Conservation (phyloP, 35 echinoderm and acorn worm species). For the Strongylocentrotus purpuratus region DNA sequence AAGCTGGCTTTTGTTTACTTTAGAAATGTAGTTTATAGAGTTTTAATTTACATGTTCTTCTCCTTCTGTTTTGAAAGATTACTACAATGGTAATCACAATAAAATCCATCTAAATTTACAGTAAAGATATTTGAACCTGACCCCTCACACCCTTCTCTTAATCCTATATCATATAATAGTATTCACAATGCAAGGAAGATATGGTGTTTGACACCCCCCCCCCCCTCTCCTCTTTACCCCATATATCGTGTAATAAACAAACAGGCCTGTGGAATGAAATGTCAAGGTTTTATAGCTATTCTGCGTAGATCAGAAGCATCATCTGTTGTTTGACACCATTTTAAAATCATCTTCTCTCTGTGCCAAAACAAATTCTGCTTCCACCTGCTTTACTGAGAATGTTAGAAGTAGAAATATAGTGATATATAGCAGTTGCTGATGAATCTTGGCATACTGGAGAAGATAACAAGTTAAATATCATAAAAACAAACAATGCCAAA, state of each 20-base stretch:
- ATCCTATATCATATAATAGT: too few relatives aligned
- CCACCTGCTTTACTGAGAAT: background rate
- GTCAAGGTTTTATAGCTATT: background rate
- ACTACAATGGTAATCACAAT: too few relatives aligned
- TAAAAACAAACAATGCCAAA: background rate
- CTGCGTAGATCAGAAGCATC: background rate
- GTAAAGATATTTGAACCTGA: background rate
- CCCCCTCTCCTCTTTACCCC: background rate
- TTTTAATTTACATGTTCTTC: too few relatives aligned
- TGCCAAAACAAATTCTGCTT: background rate
- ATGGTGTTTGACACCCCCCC: background rate
- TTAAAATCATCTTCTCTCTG: background rate
- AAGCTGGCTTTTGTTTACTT: too few relatives aligned
- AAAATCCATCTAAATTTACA: too few relatives aligned
- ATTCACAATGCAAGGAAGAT: too few relatives aligned
- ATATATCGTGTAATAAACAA: background rate
- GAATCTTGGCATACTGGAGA: background rate
- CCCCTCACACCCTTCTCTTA: too few relatives aligned
- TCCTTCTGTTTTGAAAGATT: too few relatives aligned
- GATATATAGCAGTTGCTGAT: background rate
- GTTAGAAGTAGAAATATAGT: background rate
- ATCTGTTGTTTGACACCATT: constrained; percentile 11
- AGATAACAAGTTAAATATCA: background rate
- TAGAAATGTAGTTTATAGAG: too few relatives aligned
- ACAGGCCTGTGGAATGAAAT: background rate